Evolutionary conservation across 2,113 vertebrate genomes (phyloP), one percentile per base, ranked within the genome.

Genomic region (Dasyurus viverrinus): DNA sequence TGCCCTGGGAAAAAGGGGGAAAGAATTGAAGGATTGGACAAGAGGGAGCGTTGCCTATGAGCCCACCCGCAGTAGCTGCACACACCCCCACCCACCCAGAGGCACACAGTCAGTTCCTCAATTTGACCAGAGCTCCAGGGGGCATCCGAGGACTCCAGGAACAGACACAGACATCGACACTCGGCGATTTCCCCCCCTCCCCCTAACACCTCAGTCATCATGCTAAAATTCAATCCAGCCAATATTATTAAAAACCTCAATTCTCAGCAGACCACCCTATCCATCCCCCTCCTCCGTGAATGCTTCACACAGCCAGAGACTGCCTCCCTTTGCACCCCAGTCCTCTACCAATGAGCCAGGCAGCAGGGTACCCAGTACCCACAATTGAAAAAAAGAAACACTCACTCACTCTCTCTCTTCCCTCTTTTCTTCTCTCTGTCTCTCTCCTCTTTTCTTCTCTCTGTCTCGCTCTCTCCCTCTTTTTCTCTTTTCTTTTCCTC

Each of bases 111-210:
- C 55, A 89, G 57, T 60, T 54, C 26, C 25, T 89, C 95, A 93
- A 93, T 30, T 0, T 91, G 97, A 91, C 97, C 93, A 2, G 92
- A 91, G 95, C 97, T 96, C 54, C 95, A 93, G 94, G 96, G 97
- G 97, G 97, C 97, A 98, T 97, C 94, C 91, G 95, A 98, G 97
- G 98, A 97, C 97, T 96, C 94, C 0, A 26, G 25, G 0, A 25
- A 23, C 53, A 92, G 92, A 89, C 89, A 48, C 93, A 50, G 27
- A 26, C 94, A 46, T 93, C 93, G 90, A 84, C n/a, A 42, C n/a
- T 42, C 68, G n/a, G 68, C n/a, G n/a, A n/a, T 76, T 76, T 16
- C 60, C 16, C n/a, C 16, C 36, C 60, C 60, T n/a, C 16, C 68
- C 68, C n/a, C 68, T 19, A 42, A 42, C 68, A 84, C 68, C 68